Evolutionary conservation across 2,113 vertebrate genomes (phyloP), one percentile per base, ranked within the genome.

Genomic region (Phalacrocorax brasilianus): DNA sequence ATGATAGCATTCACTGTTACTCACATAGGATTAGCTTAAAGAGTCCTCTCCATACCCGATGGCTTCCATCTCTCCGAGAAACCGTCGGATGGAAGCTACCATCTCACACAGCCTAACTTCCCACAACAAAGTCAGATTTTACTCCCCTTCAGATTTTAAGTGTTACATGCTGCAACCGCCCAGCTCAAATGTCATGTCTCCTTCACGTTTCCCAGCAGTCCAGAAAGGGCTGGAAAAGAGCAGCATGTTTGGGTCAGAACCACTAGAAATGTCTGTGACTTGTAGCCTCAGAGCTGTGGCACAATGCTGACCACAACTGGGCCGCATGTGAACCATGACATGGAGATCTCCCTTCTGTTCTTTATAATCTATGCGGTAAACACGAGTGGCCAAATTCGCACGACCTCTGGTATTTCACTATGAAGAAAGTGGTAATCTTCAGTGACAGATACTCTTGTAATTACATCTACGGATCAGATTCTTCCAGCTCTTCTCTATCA

Each of bases 281-380:
- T 44, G 11, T 6, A 32, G n/a, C 28, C 42, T 12, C 4, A 4
- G 21, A 84, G 56, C 12, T 23, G 38, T 0, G 0, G 11, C 0
- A 0, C 16, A 45, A 9, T 0, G 8, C 56, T 68, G 40, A 52
- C 23, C 56, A 38, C 17, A 77, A 8, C 19, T 27, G 4, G 2
- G 38, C 58, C 5, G 5, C 16, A 5, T 6, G 55, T 9, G 13
- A 61, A 65, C n/a, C 4, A 21, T 21, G 22, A 50, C 33, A 62
- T 26, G 12, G 30, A 85, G 28, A 88, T 71, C 50, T 44, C 50
- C n/a, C 19, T 71, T 79, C 50, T 71, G 47, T 14, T 59, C 52
- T 23, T 70, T 61, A 5, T 6, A 49, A 80, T 33, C 65, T 56
- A 12, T 8, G 28, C 2, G 14, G 23, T 53, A 78, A 91, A 45